Conservation (phyloP, 37 sponge, comb jelly and placozoan genomes). For the Cliona cf. orientalis region DNA sequence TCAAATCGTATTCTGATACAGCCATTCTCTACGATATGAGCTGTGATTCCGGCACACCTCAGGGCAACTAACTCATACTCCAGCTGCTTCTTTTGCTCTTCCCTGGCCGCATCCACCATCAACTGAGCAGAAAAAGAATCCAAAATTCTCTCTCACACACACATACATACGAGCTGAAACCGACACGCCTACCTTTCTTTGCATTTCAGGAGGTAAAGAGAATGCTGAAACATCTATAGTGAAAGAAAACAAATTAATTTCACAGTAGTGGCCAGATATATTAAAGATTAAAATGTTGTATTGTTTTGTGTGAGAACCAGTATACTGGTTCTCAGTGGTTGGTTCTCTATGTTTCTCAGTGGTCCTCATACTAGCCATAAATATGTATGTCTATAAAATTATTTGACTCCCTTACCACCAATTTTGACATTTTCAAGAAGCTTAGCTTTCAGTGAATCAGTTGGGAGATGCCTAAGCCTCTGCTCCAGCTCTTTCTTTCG, state of each 20-base stretch:
- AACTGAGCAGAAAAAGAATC: not conserved
- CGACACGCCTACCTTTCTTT: not conserved
- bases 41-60: conserved; percentile 33
- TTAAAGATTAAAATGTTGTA: no score
- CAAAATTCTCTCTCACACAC: not conserved
- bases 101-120: conserved; percentile 5
- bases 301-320: no score
- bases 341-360: no score
- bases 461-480: not conserved
- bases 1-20: conserved; percentile 29
- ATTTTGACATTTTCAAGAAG: no score
- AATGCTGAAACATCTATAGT: not conserved
- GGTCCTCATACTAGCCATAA: no score
- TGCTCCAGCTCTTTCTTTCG: conserved; percentile 19
- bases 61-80: conserved; percentile 26
- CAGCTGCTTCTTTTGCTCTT: conserved; percentile 4
- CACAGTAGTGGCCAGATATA: no score
- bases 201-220: conserved; percentile 5
- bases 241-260: conserved; percentile 1
- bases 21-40: conserved; percentile 1
- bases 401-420: no score
- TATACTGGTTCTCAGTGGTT: no score
- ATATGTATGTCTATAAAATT: no score
- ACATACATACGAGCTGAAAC: not conserved
- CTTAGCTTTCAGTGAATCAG: no score